Conservation (phyloP, 2,888 invertebrate species). For the Bellardia pandia region DNA sequence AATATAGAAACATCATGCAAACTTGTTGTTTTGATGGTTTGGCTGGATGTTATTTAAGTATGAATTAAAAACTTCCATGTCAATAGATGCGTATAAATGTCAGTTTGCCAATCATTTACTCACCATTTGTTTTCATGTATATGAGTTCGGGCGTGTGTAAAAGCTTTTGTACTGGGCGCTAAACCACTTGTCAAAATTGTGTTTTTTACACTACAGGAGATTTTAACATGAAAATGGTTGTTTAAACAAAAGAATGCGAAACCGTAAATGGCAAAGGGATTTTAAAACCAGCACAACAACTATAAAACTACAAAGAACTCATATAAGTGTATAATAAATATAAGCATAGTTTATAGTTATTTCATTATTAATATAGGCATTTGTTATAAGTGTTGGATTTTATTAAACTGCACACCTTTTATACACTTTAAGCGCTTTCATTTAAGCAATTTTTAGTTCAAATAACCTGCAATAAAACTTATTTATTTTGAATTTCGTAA, state of each 20-base stretch:
- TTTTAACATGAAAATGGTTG: constrained; percentile 35
- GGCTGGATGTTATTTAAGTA: constrained; percentile 45
- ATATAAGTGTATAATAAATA: too few species aligned
- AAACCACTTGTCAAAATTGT: constrained; percentile 67
- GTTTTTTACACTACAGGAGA: constrained; percentile 52
- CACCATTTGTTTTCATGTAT: not conserved
- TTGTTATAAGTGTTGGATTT: too few species aligned
- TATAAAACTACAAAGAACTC: too few species aligned
- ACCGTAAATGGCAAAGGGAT: not conserved
- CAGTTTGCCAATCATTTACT: constrained; percentile 68
- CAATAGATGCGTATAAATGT: constrained; percentile 66
- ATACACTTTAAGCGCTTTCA: too few species aligned
- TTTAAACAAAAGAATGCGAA: not conserved
- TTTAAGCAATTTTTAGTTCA: too few species aligned
- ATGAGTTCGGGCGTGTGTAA: not conserved
- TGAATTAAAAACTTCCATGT: constrained; percentile 63
- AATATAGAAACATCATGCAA: not conserved
- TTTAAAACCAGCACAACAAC: too few species aligned
- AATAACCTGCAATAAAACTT: too few species aligned
- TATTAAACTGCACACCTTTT: too few species aligned
- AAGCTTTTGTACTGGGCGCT: constrained; percentile 42
- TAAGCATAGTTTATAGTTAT: too few species aligned
- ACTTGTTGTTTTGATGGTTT: not conserved
- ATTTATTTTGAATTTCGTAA: too few species aligned
- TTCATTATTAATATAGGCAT: too few species aligned